Percentiles rank a stretch among this genome's conserved stretches.
phyloP scores from a whole-genome alignment of 2,888 invertebrate species.

The Diarsia brunnea region DNA sequence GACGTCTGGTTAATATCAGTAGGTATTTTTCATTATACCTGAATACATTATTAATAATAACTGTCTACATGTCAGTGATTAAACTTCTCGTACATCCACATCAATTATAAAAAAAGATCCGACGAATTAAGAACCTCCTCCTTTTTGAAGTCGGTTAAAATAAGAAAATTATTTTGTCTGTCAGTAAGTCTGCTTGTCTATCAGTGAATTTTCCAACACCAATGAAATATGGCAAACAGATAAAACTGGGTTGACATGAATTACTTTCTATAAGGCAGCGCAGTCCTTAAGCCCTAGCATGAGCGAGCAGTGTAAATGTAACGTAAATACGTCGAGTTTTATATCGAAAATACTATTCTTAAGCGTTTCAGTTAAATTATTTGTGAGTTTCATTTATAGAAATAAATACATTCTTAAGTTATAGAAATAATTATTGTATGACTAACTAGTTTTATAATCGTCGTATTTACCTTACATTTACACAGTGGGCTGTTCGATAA shows the following conservation, averaged over 20 bases:
- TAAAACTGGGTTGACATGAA: not conserved
- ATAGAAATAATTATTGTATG: too few relatives aligned
- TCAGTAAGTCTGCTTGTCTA: not conserved
- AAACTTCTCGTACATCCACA: not conserved
- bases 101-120: not conserved
- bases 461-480: too few relatives aligned
- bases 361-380: too few relatives aligned
- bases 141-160: too few relatives aligned
- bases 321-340: not conserved
- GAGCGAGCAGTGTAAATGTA: not conserved
- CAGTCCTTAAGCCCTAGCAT: not conserved
- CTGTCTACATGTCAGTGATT: not conserved
- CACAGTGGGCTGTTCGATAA: too few relatives aligned
- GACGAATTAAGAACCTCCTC: too few relatives aligned
- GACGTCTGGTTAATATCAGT: not conserved
- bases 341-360: too few relatives aligned
- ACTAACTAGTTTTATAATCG: too few relatives aligned
- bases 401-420: too few relatives aligned
- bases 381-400: too few relatives aligned
- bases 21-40: not conserved
- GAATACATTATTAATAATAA: not conserved
- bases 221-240: not conserved
- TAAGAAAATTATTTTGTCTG: not conserved
- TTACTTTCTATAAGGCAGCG: too few relatives aligned
- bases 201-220: not conserved